Evolutionary conservation across 2,888 invertebrate genomes (phyloP).

Genomic region (Neoaliturus tenellus): DNA sequence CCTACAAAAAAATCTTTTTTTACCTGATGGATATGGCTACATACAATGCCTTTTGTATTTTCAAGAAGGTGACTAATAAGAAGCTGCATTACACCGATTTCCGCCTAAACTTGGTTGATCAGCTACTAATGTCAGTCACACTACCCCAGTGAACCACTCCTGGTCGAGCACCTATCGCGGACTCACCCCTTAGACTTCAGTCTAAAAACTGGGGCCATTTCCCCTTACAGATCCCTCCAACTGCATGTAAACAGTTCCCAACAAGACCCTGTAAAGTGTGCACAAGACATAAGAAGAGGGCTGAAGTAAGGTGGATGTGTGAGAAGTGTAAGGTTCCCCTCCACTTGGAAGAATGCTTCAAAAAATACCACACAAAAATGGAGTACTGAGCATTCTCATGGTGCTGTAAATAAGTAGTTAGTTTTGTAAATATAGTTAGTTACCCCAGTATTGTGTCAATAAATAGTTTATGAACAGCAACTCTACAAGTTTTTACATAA

Average conservation of each 20-base stretch:
- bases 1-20: slow-evolving; percentile 34
- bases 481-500: background rate
- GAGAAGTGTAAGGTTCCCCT: slow-evolving; percentile 36
- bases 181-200: slow-evolving; percentile 36
- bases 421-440: slow-evolving; percentile 43
- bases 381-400: slow-evolving; percentile 24
- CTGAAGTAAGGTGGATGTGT: slow-evolving; percentile 34
- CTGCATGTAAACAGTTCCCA: slow-evolving; percentile 40
- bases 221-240: slow-evolving; percentile 31
- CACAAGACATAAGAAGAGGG: slow-evolving; percentile 32
- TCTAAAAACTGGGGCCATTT: slow-evolving; percentile 47
- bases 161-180: slow-evolving; percentile 28
- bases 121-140: slow-evolving; percentile 5
- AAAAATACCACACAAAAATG: slow-evolving; percentile 26
- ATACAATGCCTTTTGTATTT: slow-evolving; percentile 37
- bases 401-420: slow-evolving; percentile 19
- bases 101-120: slow-evolving; percentile 24
- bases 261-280: slow-evolving; percentile 37
- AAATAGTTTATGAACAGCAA: slow-evolving; percentile 14
- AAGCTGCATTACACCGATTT: slow-evolving; percentile 13
- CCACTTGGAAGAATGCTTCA: slow-evolving; percentile 3
- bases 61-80: slow-evolving; percentile 21
- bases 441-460: background rate
- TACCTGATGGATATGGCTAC: slow-evolving; percentile 5
- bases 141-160: slow-evolving; percentile 21